These are phyloP conservation scores for Peribatodes rhomboidaria DNA, from an alignment of 2,888 invertebrate species.

Conservation along the genomic window DNA sequence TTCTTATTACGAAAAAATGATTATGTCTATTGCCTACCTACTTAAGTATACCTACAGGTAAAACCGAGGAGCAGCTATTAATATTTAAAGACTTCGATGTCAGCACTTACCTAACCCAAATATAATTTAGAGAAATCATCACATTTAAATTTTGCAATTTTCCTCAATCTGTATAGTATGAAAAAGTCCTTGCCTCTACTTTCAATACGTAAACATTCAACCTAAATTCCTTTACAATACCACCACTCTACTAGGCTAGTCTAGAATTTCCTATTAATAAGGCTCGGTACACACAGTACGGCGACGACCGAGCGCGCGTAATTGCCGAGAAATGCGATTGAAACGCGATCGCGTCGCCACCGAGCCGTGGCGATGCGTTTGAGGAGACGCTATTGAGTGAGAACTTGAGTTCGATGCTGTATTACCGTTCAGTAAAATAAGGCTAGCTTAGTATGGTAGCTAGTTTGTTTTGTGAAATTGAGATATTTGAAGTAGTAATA, in stretches of 20 bases:
- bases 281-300: conserved; percentile 10
- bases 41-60: too few species aligned
- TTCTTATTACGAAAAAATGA: too few species aligned
- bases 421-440: not conserved
- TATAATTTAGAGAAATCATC: too few species aligned
- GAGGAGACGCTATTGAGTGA: conserved; percentile 34
- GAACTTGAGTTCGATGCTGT: conserved; percentile 4
- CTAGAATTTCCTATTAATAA: not conserved
- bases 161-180: too few species aligned
- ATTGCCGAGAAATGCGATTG: conserved; percentile 62
- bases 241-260: not conserved
- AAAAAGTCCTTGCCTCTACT: too few species aligned
- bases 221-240: not conserved
- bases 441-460: not conserved
- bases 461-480: conserved; percentile 4
- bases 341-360: conserved; percentile 38
- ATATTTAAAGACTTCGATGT: too few species aligned
- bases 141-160: too few species aligned
- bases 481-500: not conserved
- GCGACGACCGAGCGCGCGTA: conserved; percentile 53
- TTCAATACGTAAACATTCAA: too few species aligned
- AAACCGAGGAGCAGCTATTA: too few species aligned
- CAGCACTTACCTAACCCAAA: too few species aligned
- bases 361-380: conserved; percentile 29
- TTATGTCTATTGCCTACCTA: too few species aligned